Base-by-base conservation (phyloP, 2,888 invertebrate genomes). In the Neoascia interrupta region DNA sequence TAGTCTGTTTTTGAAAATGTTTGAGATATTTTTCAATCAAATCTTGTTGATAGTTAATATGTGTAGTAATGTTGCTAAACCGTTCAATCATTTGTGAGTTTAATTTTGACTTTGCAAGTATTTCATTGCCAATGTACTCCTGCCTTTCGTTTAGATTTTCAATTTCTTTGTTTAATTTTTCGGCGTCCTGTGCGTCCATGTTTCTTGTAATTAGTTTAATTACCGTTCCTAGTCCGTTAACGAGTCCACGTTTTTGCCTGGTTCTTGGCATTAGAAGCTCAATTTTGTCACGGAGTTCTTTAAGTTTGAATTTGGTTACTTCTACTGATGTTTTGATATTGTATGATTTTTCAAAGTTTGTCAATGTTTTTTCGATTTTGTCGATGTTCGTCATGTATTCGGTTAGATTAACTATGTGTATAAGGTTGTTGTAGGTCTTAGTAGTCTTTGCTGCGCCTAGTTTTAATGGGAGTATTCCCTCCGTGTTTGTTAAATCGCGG, bases 161-260 rank as follows among this genome's bases (percentile, higher is more conserved):
- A 28, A 68, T 19, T 53, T 51, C 2, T 3, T 37, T 43, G 13
- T 68, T 75, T 13, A 68, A 43, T 10, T 13, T 6, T n/a, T 75
- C 68, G 15, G 45, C 41, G 8, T 43, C 53, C n/a, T n/a, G n/a
- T n/a, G n/a, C n/a, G 34, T 75, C 61, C 28, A 74, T 34, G 16
- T 74, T 74, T 2, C 68, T 60, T 6, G 74, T 75, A 18, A 75
- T 75, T 10, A 37, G 51, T 28, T 74, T 73, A 21, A 64, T 6
- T 19, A 23, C 43, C 13, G 43, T 45, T 21, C 23, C 23, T 0
- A 45, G 43, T 21, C 43, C 43, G 13, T 23, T 13, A 11, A 45
- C 54, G n/a, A 72, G 23, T 47, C 61, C 72, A 54, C 63, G 43
- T 63, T 23, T 70, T 5, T 39, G 43, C 16, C 61, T 70, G 8